Percentiles rank a stretch among this genome's conserved stretches.
These are phyloP conservation scores for Sporophila hypoxantha DNA, from an alignment of 2,113 vertebrate species.

Conservation along the genomic window DNA sequence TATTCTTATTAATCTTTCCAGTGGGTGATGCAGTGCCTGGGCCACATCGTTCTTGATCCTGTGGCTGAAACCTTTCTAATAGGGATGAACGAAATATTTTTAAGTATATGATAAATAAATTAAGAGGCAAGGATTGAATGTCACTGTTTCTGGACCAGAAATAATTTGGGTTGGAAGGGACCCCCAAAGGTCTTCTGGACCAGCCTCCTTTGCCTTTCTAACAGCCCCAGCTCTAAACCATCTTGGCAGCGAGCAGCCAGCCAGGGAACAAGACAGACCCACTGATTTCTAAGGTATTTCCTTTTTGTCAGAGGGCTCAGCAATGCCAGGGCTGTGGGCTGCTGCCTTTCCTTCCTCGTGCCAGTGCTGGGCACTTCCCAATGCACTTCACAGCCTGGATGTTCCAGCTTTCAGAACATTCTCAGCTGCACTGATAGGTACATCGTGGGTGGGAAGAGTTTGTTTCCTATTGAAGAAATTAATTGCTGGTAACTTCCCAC, in stretches of 20 bases:
- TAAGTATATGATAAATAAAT: background rate
- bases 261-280: background rate
- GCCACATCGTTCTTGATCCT: accelerated
- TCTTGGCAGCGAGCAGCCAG: background rate
- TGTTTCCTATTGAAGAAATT: slow-evolving; percentile 19
- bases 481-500: slow-evolving; percentile 35
- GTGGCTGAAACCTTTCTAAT: background rate
- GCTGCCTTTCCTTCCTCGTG: background rate
- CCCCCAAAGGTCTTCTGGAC: background rate
- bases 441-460: background rate
- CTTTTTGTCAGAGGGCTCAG: background rate
- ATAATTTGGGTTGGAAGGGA: background rate
- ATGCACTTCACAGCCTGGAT: background rate
- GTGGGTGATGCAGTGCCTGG: background rate
- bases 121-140: background rate
- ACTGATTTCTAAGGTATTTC: background rate
- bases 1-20: background rate
- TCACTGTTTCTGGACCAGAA: background rate
- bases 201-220: background rate
- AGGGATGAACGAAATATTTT: background rate
- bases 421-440: background rate
- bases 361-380: background rate
- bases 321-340: background rate
- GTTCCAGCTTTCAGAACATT: background rate
- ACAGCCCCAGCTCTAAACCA: background rate